Conservation (phyloP, 2,888 invertebrate genomes). For the Tinea semifulvella region DNA sequence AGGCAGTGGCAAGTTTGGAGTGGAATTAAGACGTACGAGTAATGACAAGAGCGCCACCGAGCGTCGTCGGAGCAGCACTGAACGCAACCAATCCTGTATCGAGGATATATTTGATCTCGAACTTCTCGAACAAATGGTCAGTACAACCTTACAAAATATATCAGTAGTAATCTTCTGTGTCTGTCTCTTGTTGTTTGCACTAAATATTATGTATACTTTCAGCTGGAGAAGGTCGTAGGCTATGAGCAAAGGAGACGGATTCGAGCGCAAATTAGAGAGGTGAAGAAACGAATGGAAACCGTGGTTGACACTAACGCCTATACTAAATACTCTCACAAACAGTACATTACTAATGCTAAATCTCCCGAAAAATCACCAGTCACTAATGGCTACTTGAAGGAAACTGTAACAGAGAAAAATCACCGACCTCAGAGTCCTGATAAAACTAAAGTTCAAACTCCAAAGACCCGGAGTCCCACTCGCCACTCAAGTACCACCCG, state of each 20-base stretch:
- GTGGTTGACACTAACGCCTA: conserved; percentile 28
- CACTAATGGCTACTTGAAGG: conserved; percentile 37
- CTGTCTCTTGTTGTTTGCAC: conserved; percentile 16
- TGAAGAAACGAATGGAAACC: conserved; percentile 69
- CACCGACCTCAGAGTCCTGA: conserved; percentile 39
- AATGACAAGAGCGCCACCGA: conserved; percentile 56
- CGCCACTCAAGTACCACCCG: conserved; percentile 30
- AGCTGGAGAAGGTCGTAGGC: conserved; percentile 78
- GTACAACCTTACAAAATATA: conserved; percentile 27
- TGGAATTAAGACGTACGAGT: conserved; percentile 69
- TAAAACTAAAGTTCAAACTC: conserved; percentile 23
- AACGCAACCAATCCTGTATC: conserved; percentile 65
- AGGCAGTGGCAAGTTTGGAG: conserved; percentile 73
- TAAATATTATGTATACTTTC: conserved; percentile 33
- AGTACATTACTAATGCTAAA: conserved; percentile 26
- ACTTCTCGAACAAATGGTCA: conserved; percentile 76
- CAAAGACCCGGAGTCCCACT: conserved; percentile 13
- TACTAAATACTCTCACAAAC: conserved; percentile 24
- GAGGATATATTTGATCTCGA: conserved; percentile 78
- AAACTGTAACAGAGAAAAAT: conserved; percentile 27
- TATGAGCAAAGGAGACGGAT: conserved; percentile 82
- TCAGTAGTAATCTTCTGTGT: conserved; percentile 14
- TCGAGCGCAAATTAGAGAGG: conserved; percentile 77
- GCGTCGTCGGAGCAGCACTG: conserved; percentile 49
- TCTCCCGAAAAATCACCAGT: conserved; percentile 23